Percentiles rank a stretch among this genome's conserved stretches.
phyloP scores from a whole-genome alignment of 2,888 invertebrate genomes.

The Spodoptera exigua region DNA sequence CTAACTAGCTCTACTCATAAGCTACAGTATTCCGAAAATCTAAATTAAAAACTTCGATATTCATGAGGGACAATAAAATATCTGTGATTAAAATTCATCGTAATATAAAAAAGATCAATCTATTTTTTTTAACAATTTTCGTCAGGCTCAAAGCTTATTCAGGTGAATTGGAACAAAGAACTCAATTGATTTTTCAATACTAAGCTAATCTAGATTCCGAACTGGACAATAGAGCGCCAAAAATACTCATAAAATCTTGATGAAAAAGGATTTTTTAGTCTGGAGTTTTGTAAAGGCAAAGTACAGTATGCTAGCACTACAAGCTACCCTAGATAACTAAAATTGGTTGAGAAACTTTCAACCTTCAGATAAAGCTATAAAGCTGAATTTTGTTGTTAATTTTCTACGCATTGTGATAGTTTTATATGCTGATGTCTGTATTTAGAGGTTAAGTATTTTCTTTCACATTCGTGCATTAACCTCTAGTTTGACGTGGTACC shows the following conservation, averaged over 20 bases:
- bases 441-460: no score
- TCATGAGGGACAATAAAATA: constrained; percentile 18
- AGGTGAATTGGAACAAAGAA: constrained; percentile 57
- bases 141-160: constrained; percentile 25
- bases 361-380: no score
- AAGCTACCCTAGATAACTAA: no score
- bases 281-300: constrained; percentile 12
- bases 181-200: constrained; percentile 55
- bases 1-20: no score
- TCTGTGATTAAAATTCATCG: constrained; percentile 26
- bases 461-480: no score
- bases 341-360: no score
- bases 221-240: constrained; percentile 29
- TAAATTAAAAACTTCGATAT: constrained; percentile 18
- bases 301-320: no score
- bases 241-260: constrained; percentile 17
- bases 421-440: no score
- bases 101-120: constrained; percentile 35
- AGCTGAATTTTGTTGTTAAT: no score
- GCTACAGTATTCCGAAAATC: neutral
- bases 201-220: constrained; percentile 57
- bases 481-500: no score
- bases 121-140: constrained; percentile 47
- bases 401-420: no score
- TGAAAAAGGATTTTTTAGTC: constrained; percentile 16